These are phyloP conservation scores for Apantesis nais DNA, from an alignment of 2,888 invertebrate species.

Conservation along the genomic window DNA sequence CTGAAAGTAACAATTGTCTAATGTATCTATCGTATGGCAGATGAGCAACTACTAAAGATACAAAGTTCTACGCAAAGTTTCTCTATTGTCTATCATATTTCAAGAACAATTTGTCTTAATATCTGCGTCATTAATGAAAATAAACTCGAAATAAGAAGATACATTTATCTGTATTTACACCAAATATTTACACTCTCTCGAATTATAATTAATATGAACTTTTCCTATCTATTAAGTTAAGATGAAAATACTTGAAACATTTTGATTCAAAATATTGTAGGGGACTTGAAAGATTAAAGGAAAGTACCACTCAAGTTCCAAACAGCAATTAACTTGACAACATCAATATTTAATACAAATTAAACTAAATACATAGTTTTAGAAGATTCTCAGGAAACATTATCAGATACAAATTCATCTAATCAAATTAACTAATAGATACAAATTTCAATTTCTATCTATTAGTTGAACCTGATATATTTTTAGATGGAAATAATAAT, in stretches of 20 bases:
- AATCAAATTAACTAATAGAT: too few relatives aligned
- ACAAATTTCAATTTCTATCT: slow-evolving; percentile 18
- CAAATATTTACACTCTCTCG: slow-evolving; percentile 40
- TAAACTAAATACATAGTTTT: slow-evolving; percentile 43
- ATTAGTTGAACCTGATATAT: not conserved
- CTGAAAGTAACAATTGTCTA: not conserved
- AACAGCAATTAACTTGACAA: slow-evolving; percentile 55
- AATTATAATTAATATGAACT: slow-evolving; percentile 56
- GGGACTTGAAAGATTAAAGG: slow-evolving; percentile 49
- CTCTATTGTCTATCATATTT: not conserved
- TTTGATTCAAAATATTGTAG: slow-evolving; percentile 53
- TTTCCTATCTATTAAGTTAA: slow-evolving; percentile 55
- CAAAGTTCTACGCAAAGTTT: not conserved
- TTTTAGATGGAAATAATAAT: not conserved
- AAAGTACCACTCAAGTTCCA: slow-evolving; percentile 49
- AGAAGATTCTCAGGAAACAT: slow-evolving; percentile 20
- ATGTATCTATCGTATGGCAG: not conserved
- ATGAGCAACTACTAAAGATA: not conserved
- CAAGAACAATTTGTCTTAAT: slow-evolving; percentile 8
- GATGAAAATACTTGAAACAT: slow-evolving; percentile 51
- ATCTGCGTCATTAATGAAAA: slow-evolving; percentile 3
- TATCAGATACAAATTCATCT: too few relatives aligned
- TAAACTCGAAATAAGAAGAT: slow-evolving; percentile 21
- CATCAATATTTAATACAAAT: slow-evolving; percentile 49
- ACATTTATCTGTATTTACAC: slow-evolving; percentile 38